A percentile compares a stretch with the other conserved stretches of the same genome.
Evolutionary conservation across 1,140 invertebrate species (phyloP).

Genomic region (Chionoecetes opilio): DNA sequence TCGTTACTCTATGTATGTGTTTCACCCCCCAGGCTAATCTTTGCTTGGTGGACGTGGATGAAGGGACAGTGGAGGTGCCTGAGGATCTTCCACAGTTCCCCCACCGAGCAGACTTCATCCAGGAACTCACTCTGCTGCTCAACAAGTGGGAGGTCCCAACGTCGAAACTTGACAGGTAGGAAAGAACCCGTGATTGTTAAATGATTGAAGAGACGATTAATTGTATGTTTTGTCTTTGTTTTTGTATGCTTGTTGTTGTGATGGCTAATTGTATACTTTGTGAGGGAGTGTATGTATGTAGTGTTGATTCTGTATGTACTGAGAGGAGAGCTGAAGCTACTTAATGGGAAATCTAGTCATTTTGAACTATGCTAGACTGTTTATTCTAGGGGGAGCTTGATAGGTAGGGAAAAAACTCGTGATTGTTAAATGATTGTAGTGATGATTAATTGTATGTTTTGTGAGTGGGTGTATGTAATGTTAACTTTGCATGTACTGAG

Average conservation of each 20-base stretch:
- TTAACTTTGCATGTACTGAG: background rate
- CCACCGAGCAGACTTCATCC: slow-evolving; percentile 92
- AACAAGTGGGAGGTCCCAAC: slow-evolving; percentile 81
- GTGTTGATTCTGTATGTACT: background rate
- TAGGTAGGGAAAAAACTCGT: too few relatives aligned
- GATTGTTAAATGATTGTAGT: too few relatives aligned
- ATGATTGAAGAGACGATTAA: too few relatives aligned
- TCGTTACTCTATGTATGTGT: slow-evolving; percentile 36
- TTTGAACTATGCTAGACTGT: too few relatives aligned
- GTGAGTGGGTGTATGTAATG: background rate
- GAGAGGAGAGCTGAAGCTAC: background rate
- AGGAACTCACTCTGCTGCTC: slow-evolving; percentile 89
- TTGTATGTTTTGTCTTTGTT: too few relatives aligned
- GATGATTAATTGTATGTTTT: too few relatives aligned
- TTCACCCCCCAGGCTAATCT: slow-evolving; percentile 88
- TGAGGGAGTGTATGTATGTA: too few relatives aligned
- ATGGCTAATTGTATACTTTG: too few relatives aligned
- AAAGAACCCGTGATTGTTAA: too few relatives aligned
- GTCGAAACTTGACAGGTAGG: slow-evolving; percentile 74
- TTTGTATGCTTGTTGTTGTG: too few relatives aligned
- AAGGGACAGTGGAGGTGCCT: slow-evolving; percentile 94
- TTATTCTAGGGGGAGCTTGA: too few relatives aligned
- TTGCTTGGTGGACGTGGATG: slow-evolving; percentile 98
- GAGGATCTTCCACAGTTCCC: slow-evolving; percentile 98
- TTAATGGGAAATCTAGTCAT: too few relatives aligned